These are phyloP conservation scores for Branchellion lobata DNA, from an alignment of 2,888 invertebrate species.

Conservation along the genomic window DNA sequence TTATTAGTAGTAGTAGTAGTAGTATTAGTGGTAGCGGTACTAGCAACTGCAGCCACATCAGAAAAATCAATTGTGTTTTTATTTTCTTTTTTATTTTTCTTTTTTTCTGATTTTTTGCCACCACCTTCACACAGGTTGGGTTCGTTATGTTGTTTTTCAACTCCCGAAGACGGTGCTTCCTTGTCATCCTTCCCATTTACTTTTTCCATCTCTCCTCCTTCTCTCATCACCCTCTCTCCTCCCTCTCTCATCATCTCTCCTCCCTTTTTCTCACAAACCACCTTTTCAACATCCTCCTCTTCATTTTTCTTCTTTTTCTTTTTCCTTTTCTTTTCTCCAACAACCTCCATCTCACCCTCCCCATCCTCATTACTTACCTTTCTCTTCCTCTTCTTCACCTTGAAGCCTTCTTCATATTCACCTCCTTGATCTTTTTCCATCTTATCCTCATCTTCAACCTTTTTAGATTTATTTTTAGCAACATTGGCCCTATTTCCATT, in stretches of 20 bases:
- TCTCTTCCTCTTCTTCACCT: constrained; percentile 34
- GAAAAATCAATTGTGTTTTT: constrained; percentile 33
- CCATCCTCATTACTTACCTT: background rate
- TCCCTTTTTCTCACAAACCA: background rate
- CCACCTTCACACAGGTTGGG: constrained; percentile 1
- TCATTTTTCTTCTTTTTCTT: background rate
- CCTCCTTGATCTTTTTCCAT: constrained; percentile 16
- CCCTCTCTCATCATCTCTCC: background rate
- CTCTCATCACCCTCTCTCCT: background rate
- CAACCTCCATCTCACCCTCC: background rate
- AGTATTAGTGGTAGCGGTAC: no score
- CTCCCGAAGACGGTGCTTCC: background rate
- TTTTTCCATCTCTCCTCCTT: constrained; percentile 1
- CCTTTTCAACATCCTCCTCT: background rate
- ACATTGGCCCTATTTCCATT: no score
- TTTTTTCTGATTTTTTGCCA: constrained; percentile 41
- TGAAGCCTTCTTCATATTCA: background rate
- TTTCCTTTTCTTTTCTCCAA: background rate
- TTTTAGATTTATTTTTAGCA: constrained; percentile 39
- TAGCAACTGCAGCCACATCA: no score
- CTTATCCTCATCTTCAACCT: constrained; percentile 46
- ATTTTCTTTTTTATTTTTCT: constrained; percentile 41
- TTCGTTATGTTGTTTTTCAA: constrained; percentile 16
- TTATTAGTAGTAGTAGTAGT: no score
- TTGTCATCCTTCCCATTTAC: background rate